These are phyloP conservation scores for Dicrurus megarhynchus DNA, from an alignment of 2,113 vertebrate species.

Conservation along the genomic window DNA sequence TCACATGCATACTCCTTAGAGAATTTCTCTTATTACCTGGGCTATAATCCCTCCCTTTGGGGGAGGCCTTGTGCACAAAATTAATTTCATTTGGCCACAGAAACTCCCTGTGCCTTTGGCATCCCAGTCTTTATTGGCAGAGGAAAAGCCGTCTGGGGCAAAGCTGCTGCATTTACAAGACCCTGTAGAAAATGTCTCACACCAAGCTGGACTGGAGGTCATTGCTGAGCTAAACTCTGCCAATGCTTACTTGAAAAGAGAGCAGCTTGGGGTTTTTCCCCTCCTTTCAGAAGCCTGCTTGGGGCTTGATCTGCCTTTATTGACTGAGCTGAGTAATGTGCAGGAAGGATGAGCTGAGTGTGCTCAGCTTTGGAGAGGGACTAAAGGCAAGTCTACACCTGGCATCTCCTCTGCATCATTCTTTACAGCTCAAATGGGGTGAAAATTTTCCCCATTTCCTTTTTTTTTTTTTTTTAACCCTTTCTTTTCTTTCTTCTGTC, in stretches of 20 bases:
- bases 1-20: neutral
- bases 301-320: neutral
- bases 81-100: constrained; percentile 30
- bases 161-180: neutral
- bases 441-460: neutral
- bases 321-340: neutral
- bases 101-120: constrained; percentile 16
- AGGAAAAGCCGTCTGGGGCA: neutral
- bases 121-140: accelerated
- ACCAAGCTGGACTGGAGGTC: neutral
- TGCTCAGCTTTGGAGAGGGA: neutral
- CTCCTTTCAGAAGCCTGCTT: neutral
- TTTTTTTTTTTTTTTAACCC: neutral
- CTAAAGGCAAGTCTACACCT: neutral
- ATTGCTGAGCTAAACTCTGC: neutral
- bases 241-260: neutral
- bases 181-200: neutral
- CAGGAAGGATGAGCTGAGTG: neutral
- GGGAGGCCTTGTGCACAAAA: neutral
- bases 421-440: neutral
- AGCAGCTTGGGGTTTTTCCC: neutral
- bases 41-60: neutral
- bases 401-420: neutral
- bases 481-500: neutral
- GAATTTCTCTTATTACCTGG: constrained; percentile 2